Percentiles rank a stretch among this genome's conserved stretches.
phyloP scores from a whole-genome alignment of 2,113 vertebrate species.

The Lepisosteus oculatus region DNA sequence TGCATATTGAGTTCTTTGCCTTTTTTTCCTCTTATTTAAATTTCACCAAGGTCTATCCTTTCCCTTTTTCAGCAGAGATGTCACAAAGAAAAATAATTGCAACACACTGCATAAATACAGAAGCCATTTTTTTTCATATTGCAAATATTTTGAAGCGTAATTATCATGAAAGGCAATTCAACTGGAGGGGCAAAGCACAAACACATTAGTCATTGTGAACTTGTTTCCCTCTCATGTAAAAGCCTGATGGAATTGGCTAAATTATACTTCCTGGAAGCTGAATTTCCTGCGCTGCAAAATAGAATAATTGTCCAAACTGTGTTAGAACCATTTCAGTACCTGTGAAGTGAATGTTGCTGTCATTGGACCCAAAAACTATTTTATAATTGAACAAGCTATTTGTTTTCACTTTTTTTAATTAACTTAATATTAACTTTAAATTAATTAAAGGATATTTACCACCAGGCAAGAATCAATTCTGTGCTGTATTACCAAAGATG shows the following conservation, averaged over 20 bases:
- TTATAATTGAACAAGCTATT: background rate
- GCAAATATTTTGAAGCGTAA: conserved; percentile 87
- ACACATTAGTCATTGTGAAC: conserved; percentile 1
- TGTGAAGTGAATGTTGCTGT: background rate
- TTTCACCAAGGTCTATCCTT: conserved; percentile 25
- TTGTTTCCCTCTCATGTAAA: background rate
- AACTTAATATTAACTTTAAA: no score
- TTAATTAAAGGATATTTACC: no score
- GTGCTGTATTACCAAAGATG: no score
- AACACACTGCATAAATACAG: conserved; percentile 84
- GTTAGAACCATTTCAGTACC: background rate
- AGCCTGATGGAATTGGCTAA: background rate
- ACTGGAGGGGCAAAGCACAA: conserved; percentile 78
- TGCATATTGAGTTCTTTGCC: background rate
- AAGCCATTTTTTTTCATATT: conserved; percentile 65
- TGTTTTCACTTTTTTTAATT: no score
- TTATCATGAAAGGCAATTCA: conserved; percentile 82
- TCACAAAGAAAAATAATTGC: conserved; percentile 87
- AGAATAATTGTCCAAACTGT: background rate
- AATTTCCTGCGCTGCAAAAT: background rate
- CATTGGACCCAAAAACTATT: background rate
- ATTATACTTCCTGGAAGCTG: background rate
- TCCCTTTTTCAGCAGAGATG: conserved; percentile 76
- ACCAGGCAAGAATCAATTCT: no score
- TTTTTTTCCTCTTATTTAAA: background rate